Evolutionary conservation across 2,888 invertebrate species (phyloP), one percentile per base, ranked within the genome.

Genomic region (Melanchra persicariae): DNA sequence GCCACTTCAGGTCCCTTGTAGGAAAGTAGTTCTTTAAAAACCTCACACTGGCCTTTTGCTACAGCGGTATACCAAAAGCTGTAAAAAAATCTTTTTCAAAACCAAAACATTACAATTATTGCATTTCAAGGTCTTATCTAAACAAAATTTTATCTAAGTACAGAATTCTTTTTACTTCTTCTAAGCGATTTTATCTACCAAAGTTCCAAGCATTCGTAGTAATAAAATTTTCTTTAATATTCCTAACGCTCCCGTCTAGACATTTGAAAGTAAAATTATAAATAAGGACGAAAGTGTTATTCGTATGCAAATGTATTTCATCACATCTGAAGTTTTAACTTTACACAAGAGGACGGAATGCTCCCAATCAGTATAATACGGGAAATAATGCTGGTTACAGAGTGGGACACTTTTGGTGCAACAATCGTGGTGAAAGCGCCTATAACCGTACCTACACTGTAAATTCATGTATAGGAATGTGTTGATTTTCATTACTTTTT

Each of bases 261-360:
- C 82, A 45, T 34, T 65, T 40, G 61, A 67, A 79, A 83, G 62
- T 73, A 43, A 72, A 82, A 79, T 83, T 76, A 69, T 70, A 67
- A 79, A 73, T 70, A 74, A 60, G 40, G 30, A 63, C 22, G 45
- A 43, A 66, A 82, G 62, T 54, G 70, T n/a, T 70, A 63, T 74
- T 81, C 69, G 49, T 63, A 81, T 81, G 79, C 60, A 72, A 79
- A 73, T 83, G 22, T 65, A 26, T 82, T 75, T 72, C 66, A 79
- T 73, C 66, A 63, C 68, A 58, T 69, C 58, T 72, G 17, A 61
- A 75, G 79, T 79, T 68, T 67, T 58, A 70, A 82, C 76, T 76
- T 72, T 66, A 79, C 83, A 54, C 79, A 37, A 37, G 80, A 70
- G 76, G 58, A 73, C 55, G 49, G 15, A 67, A 65, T 59, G 58